phyloP scores from a whole-genome alignment of 2,797 vertebrate genomes.

The Luscinia megarhynchos region DNA sequence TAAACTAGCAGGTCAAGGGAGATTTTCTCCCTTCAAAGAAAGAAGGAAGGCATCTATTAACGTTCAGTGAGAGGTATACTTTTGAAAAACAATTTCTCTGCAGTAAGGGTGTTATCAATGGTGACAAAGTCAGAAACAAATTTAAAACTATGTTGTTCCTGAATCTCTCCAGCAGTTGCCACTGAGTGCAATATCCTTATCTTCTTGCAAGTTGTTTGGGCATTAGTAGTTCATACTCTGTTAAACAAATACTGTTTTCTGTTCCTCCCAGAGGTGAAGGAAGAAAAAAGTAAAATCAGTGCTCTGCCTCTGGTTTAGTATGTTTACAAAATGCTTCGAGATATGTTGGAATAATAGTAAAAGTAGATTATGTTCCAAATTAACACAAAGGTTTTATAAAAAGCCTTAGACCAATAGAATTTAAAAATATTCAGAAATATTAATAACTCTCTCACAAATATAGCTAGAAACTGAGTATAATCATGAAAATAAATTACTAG shows the following conservation, averaged over 20 bases:
- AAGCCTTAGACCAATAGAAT: neutral
- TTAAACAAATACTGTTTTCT: neutral
- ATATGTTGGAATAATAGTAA: neutral
- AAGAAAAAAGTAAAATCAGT: neutral
- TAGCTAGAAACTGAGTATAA: conserved; percentile 23
- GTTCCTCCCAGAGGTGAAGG: neutral
- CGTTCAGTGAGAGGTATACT: neutral
- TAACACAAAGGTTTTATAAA: neutral
- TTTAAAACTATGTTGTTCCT: neutral
- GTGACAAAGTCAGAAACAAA: neutral
- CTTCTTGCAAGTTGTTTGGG: neutral
- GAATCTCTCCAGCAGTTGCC: neutral
- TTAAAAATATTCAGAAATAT: neutral
- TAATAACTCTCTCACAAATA: neutral
- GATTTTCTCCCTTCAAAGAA: conserved; percentile 17
- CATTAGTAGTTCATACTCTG: neutral
- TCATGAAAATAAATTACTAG: conserved; percentile 1
- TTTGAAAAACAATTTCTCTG: neutral
- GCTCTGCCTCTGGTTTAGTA: neutral
- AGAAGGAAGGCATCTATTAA: neutral
- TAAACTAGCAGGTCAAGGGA: conserved; percentile 32
- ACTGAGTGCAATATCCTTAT: neutral
- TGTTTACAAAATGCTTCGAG: neutral
- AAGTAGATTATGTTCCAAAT: neutral
- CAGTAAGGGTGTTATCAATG: neutral